A percentile compares a stretch with the other conserved stretches of the same genome.
These are phyloP conservation scores for Griposia aprilina DNA, from an alignment of 2,888 invertebrate genomes.

Conservation along the genomic window DNA sequence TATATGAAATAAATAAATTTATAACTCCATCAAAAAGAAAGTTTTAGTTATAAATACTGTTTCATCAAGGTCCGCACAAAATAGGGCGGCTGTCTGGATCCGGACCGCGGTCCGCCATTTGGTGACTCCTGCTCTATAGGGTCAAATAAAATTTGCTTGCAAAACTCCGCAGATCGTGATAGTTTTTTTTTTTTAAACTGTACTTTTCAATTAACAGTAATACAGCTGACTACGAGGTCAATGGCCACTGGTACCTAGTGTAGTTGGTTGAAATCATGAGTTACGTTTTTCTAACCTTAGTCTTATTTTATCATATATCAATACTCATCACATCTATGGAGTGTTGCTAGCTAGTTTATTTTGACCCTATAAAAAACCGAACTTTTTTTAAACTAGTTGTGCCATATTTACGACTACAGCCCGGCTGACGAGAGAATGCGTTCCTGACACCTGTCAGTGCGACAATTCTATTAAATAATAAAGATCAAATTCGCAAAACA, in stretches of 20 bases:
- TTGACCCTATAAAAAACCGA: background rate
- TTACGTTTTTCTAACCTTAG: background rate
- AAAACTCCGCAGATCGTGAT: background rate
- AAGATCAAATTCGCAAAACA: too few species aligned
- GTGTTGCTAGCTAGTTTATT: background rate
- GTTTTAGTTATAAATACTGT: background rate
- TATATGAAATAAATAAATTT: too few species aligned
- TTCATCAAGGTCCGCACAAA: background rate
- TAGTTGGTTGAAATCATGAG: background rate
- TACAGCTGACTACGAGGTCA: background rate
- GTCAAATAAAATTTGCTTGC: background rate
- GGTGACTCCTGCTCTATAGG: background rate
- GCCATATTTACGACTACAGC: background rate
- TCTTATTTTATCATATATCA: background rate
- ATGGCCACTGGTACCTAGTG: background rate
- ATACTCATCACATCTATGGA: background rate
- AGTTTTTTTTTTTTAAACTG: too few species aligned
- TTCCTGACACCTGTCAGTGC: too few species aligned
- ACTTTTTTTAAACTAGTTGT: background rate
- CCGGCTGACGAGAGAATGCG: too few species aligned
- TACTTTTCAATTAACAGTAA: too few species aligned
- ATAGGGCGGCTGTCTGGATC: background rate
- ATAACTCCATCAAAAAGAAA: too few species aligned
- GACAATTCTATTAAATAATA: too few species aligned
- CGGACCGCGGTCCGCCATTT: background rate